Evolutionary conservation across 2,113 vertebrate species (phyloP).

Genomic region (Butastur rufipennis): DNA sequence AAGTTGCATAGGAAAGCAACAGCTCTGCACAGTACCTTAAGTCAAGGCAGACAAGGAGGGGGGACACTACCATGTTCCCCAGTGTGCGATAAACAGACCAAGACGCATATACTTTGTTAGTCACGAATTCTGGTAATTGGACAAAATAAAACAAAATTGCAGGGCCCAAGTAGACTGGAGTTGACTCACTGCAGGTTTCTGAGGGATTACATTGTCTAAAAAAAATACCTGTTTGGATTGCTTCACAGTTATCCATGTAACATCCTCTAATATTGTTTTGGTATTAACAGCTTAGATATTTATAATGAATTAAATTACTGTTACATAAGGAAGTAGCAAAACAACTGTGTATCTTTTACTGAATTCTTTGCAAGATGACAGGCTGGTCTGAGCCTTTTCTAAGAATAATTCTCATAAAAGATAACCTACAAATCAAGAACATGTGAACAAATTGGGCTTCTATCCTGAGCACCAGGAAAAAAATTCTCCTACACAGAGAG

Average conservation of each 20-base stretch:
- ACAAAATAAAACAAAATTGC: neutral
- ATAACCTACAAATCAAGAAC: neutral
- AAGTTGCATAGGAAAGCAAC: fast-evolving
- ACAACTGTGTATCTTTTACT: neutral
- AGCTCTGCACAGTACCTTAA: neutral
- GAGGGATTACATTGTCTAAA: neutral
- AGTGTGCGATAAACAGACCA: neutral
- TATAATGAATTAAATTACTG: conserved; percentile 35
- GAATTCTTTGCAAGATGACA: conserved; percentile 17
- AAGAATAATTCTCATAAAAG: neutral
- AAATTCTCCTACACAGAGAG: neutral
- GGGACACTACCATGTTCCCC: neutral
- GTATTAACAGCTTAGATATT: conserved; percentile 13
- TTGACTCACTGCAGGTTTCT: neutral
- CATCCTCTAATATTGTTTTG: neutral
- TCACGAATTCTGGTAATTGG: neutral
- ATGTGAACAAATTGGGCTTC: neutral
- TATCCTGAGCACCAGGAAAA: neutral
- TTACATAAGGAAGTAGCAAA: conserved; percentile 29
- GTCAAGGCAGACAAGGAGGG: neutral
- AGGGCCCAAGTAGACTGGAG: neutral
- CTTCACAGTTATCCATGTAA: neutral
- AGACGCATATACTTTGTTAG: neutral
- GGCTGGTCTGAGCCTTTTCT: neutral
- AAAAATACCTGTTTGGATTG: neutral